Evolutionary conservation across 2,113 vertebrate species (phyloP).

Genomic region (Otocyon megalotis): DNA sequence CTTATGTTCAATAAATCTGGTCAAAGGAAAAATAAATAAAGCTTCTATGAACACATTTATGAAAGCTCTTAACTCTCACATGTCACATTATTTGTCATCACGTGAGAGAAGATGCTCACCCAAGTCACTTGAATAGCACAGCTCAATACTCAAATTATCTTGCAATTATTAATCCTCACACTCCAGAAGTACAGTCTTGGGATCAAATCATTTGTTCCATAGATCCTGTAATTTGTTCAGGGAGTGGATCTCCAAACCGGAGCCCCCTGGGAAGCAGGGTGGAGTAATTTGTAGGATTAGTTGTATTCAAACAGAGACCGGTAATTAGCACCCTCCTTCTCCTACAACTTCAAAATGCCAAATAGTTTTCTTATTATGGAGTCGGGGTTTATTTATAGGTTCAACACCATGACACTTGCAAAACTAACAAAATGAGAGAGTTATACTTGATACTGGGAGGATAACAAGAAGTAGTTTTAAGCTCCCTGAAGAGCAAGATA

Average conservation of each 20-base stretch:
- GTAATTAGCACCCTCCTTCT: conserved; percentile 18
- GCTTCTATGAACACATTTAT: not conserved
- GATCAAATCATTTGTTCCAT: not conserved
- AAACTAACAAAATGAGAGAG: conserved; percentile 79
- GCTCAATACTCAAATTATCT: not conserved
- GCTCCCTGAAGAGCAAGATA: conserved; percentile 61
- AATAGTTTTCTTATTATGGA: conserved; percentile 76
- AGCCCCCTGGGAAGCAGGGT: not conserved
- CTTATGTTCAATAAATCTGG: too few relatives aligned
- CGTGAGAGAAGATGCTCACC: not conserved
- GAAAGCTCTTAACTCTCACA: not conserved
- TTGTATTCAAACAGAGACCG: not conserved
- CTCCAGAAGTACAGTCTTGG: not conserved
- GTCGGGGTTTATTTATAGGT: conserved; percentile 74
- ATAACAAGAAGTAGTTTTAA: conserved; percentile 17
- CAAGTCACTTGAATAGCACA: not conserved
- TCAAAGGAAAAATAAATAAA: too few relatives aligned
- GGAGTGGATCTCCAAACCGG: not conserved
- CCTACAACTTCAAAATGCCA: conserved; percentile 75
- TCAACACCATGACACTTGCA: conserved; percentile 70
- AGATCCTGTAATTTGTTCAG: not conserved
- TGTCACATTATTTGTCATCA: not conserved
- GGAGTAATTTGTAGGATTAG: not conserved
- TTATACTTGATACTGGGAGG: conserved; percentile 62
- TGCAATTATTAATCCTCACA: not conserved